These are phyloP conservation scores for Ciona savignyi DNA, from an alignment of 23 tunicate species.

Conservation along the genomic window DNA sequence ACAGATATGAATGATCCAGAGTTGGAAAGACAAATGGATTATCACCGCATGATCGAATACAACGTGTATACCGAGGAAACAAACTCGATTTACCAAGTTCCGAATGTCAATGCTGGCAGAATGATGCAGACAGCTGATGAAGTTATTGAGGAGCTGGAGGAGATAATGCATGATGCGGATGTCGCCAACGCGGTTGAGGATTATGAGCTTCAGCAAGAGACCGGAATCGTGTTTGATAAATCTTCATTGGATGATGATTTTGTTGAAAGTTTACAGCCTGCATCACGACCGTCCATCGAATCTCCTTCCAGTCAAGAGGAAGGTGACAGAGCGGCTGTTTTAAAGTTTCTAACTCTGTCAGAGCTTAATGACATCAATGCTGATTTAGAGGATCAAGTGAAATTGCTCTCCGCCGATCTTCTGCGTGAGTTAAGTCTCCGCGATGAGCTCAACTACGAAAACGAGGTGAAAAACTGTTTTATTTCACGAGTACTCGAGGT, in stretches of 20 bases:
- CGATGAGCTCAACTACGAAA: slow-evolving; percentile 68
- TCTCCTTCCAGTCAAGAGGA: slow-evolving; percentile 45
- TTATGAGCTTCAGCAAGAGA: slow-evolving; percentile 41
- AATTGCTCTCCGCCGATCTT: slow-evolving; percentile 41
- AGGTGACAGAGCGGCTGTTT: slow-evolving; percentile 26
- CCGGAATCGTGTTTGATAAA: slow-evolving; percentile 57
- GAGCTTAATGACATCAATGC: slow-evolving; percentile 36
- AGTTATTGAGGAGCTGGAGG: slow-evolving; percentile 81
- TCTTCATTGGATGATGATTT: not conserved
- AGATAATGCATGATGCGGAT: slow-evolving; percentile 56
- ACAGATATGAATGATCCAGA: slow-evolving; percentile 23
- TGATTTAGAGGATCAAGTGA: slow-evolving; percentile 44
- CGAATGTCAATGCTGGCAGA: too few species aligned
- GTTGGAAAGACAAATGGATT: slow-evolving; percentile 43
- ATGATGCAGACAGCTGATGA: slow-evolving; percentile 87
- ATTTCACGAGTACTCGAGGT: slow-evolving; percentile 72
- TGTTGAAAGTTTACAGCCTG: not conserved
- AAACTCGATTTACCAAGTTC: too few species aligned
- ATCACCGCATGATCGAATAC: slow-evolving; percentile 62
- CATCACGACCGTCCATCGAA: slow-evolving; percentile 19
- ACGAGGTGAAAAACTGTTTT: slow-evolving; percentile 56
- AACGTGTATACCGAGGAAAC: slow-evolving; percentile 37
- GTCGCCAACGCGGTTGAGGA: slow-evolving; percentile 46
- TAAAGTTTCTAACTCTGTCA: slow-evolving; percentile 29
- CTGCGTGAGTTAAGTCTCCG: slow-evolving; percentile 34